Evolutionary conservation across 2,888 invertebrate genomes (phyloP).

Genomic region (Baronia brevicornis): DNA sequence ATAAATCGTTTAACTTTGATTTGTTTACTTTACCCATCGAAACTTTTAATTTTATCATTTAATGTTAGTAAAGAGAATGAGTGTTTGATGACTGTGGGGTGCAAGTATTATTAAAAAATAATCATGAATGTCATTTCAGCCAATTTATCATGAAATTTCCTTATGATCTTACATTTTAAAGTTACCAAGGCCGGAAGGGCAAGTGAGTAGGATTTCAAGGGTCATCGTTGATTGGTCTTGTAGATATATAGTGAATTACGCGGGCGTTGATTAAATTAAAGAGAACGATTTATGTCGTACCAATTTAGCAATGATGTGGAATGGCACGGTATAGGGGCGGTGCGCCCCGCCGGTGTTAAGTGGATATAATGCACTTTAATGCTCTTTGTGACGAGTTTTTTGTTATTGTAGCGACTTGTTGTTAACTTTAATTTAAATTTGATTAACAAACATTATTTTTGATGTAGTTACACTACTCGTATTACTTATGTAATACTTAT

Average conservation of each 20-base stretch:
- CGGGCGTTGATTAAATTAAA: constrained; percentile 72
- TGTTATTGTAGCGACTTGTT: too few relatives aligned
- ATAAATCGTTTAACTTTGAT: too few relatives aligned
- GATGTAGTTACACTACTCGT: constrained; percentile 1
- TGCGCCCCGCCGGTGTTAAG: constrained; percentile 35
- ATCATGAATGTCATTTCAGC: constrained; percentile 14
- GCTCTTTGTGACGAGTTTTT: too few relatives aligned
- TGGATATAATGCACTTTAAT: constrained; percentile 35
- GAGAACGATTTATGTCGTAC: constrained; percentile 63
- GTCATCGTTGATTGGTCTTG: constrained; percentile 37
- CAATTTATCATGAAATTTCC: constrained; percentile 21
- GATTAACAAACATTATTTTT: constrained; percentile 7
- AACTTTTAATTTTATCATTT: too few relatives aligned
- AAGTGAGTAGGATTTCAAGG: constrained; percentile 29
- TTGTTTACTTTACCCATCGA: too few relatives aligned
- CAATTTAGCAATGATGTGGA: constrained; percentile 71
- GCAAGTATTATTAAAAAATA: constrained; percentile 14
- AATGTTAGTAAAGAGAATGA: too few relatives aligned
- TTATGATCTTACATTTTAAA: constrained; percentile 13
- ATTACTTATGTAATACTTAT: background rate
- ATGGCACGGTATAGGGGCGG: constrained; percentile 60
- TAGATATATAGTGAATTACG: constrained; percentile 46
- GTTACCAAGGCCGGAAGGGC: constrained; percentile 12
- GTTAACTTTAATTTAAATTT: constrained; percentile 1
- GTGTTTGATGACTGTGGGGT: too few relatives aligned